These are phyloP conservation scores for Drosophila peninsularis DNA, from an alignment of 2,888 invertebrate species.

Conservation along the genomic window DNA sequence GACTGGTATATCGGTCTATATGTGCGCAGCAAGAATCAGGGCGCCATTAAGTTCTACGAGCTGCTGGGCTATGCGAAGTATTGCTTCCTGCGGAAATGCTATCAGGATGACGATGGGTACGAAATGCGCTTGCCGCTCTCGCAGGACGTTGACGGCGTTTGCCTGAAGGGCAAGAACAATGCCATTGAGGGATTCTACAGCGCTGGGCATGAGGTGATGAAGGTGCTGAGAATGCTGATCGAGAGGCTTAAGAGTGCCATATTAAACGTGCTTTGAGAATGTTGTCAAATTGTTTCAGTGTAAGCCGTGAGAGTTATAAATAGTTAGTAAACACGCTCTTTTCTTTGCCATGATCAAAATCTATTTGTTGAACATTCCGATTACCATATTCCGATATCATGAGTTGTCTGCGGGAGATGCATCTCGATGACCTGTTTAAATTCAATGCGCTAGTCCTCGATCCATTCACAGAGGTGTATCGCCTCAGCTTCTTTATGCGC, in stretches of 20 bases:
- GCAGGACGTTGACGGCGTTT: slow-evolving; percentile 24
- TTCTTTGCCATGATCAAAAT: slow-evolving; percentile 34
- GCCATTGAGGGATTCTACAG: background rate
- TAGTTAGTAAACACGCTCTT: slow-evolving; percentile 5
- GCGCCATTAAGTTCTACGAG: slow-evolving; percentile 46
- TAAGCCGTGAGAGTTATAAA: background rate
- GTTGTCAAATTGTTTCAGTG: background rate
- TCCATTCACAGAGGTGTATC: slow-evolving; percentile 56
- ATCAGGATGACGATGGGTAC: slow-evolving; percentile 50
- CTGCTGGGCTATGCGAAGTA: slow-evolving; percentile 44
- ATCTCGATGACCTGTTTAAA: slow-evolving; percentile 62
- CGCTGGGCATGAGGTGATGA: slow-evolving; percentile 3
- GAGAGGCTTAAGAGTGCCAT: slow-evolving; percentile 2
- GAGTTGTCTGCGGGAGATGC: slow-evolving; percentile 52
- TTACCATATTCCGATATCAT: slow-evolving; percentile 22
- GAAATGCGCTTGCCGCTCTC: slow-evolving; percentile 53
- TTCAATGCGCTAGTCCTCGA: slow-evolving; percentile 65
- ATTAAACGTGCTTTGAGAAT: background rate
- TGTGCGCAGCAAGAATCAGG: slow-evolving; percentile 45
- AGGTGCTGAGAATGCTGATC: slow-evolving; percentile 5
- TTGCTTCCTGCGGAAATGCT: slow-evolving; percentile 21
- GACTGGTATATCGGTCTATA: slow-evolving; percentile 49
- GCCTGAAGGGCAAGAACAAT: background rate
- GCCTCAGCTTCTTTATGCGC: slow-evolving; percentile 51
- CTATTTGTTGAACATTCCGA: slow-evolving; percentile 1